Base-by-base conservation (phyloP, 2,888 invertebrate genomes). In the Cryptocheilus praepositus region DNA sequence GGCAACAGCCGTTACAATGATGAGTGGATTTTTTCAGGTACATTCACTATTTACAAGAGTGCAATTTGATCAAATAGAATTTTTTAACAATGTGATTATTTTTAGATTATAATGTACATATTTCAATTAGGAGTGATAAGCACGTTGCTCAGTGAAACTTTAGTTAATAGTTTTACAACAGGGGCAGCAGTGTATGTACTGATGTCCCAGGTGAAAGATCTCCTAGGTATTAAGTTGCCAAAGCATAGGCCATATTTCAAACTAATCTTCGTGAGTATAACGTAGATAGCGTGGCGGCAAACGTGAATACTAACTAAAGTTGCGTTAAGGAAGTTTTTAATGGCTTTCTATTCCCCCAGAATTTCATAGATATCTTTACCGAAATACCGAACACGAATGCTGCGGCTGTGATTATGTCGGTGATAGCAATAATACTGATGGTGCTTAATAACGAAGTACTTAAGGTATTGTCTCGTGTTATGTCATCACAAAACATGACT, bases 81-180 rank as follows among this genome's bases (percentile, higher is more conserved):
- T 11, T 11, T 36, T 1, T 11, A 8, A 25, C 5, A 5, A 2
- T 25, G 45, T n/a, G 7, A 2, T 49, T 49, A 5, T 16, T 18
- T 64, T 80, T 15, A 96, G 95, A 82, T 95, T 15, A 60, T 92
- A 15, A 95, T 97, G 95, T 96, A 94, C 88, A 80, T 93, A 59
- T 90, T 95, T 61, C 92, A 93, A 28, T 90, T 96, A 67, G 96
- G 96, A 3, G 91, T 94, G 0, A 91, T 96, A 13, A 93, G 95
- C 13, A 93, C 94, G 0, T 89, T 96, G 28, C 90, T 96, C 18
- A 95, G 95, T 0, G 94, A 95, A 84, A 94, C 95, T 2, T 90
- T 97, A 80, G 95, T 97, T 7, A 95, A 95, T 70, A 96, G 96
- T 3, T 96, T 97, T 89, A 97, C 96, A 0, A 95, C 96, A 2